phyloP scores from a whole-genome alignment of 2,888 invertebrate species.

The Rhingia campestris region DNA sequence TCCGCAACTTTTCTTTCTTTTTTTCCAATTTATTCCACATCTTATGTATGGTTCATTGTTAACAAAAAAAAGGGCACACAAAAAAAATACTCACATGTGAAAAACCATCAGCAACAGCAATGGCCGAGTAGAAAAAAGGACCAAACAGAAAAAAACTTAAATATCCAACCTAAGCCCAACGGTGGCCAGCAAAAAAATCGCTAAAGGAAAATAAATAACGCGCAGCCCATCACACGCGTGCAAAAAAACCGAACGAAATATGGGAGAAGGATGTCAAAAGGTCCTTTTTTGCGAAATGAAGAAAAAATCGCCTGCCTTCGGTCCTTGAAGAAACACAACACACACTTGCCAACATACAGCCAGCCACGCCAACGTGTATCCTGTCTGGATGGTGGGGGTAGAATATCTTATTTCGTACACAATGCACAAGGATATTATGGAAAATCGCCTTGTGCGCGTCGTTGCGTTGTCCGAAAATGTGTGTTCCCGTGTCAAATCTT shows the following conservation, averaged over 20 bases:
- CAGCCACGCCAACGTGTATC: conserved; percentile 20
- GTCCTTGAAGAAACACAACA: conserved; percentile 69
- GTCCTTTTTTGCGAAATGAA: conserved; percentile 63
- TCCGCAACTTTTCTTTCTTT: conserved; percentile 43
- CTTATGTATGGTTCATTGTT: conserved; percentile 71
- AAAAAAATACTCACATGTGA: conserved; percentile 66
- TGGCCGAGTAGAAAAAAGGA: conserved; percentile 44
- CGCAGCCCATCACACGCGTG: conserved; percentile 74
- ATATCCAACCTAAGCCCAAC: conserved; percentile 72
- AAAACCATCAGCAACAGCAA: conserved; percentile 65
- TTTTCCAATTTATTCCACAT: conserved; percentile 74
- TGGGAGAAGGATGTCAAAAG: conserved; percentile 19
- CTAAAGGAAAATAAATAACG: conserved; percentile 74
- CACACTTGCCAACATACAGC: conserved; percentile 46
- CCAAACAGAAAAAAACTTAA: conserved; percentile 52
- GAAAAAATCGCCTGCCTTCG: conserved; percentile 53
- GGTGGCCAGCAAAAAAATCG: conserved; percentile 70
- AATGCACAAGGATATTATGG: conserved; percentile 74
- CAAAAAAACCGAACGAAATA: conserved; percentile 62
- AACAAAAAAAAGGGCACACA: conserved; percentile 54
- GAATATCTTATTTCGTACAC: conserved; percentile 73
- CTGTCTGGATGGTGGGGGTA: conserved; percentile 50
- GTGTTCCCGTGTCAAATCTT: conserved; percentile 72
- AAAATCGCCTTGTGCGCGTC: conserved; percentile 74
- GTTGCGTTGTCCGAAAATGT: conserved; percentile 74